Base-by-base conservation (phyloP, 1,140 invertebrate genomes). In the Paraescarpia echinospica region DNA sequence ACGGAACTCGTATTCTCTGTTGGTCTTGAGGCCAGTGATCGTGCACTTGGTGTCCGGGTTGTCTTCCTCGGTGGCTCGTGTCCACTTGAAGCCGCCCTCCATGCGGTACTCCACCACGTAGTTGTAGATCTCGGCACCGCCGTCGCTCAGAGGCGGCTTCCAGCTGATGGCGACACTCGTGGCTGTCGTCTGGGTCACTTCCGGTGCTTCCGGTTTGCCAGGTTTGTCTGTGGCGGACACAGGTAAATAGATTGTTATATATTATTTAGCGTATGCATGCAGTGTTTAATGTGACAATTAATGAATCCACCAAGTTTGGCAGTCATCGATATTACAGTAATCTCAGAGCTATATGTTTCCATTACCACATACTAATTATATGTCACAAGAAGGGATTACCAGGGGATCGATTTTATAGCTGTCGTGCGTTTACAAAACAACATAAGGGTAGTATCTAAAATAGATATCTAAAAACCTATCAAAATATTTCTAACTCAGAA, bases 1-100 rank as follows among this genome's bases (percentile, higher is more conserved):
- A 92, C 98, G 97, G 97, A 99, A 99, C 95, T 99, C 98, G 94
- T 99, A 99, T 95, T 98, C 98, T 91, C 98, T 98, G 95, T 99
- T 98, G 95, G 99, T 98, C 93, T 98, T 98, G 27, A 99, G 96
- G 93, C 98, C 98, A 90, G 97, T 97, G 33, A 99, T 98, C 94
- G 97, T 97, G 98, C 98, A 98, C 99, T 48, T 98, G 97, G 89
- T 97, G 96, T 59, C 97, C 97, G 34, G 98, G 98, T 35, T 59
- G 93, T 94, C 99, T 98, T 97, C 98, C 97, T 96, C 99, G 99
- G 98, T 99, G 98, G 92, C 95, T n/a, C 93, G 93, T 0, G 92
- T 94, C 96, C 96, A 96, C 41, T 94, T 94, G 91, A 93, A 94
- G 6, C 94, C 93, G 89, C 94, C 94, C 33, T 91, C 91, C 18